Percentiles rank a stretch among this genome's conserved stretches.
phyloP scores from a whole-genome alignment of 1,140 invertebrate genomes.

The Oryctes rhinoceros region DNA sequence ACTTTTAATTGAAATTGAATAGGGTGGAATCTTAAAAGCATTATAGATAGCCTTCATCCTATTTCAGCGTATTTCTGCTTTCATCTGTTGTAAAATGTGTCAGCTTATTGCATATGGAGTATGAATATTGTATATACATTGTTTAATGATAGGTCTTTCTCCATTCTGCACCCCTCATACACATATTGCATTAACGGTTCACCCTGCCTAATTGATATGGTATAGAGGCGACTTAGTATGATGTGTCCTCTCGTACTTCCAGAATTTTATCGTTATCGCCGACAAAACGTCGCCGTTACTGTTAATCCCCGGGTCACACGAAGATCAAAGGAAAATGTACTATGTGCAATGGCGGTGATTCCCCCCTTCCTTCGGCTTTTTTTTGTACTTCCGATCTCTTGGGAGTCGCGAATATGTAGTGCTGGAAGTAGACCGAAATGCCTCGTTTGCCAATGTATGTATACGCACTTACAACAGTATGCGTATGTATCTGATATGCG shows the following conservation, averaged over 20 bases:
- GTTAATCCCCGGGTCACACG: slow-evolving; percentile 25
- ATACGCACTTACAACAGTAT: neutral
- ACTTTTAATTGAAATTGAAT: too few species aligned
- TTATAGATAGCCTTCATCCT: too few species aligned
- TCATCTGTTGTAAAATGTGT: neutral
- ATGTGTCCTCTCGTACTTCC: neutral
- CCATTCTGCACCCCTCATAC: neutral
- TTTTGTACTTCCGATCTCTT: slow-evolving; percentile 25
- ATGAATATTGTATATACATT: neutral
- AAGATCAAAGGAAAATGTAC: slow-evolving; percentile 31
- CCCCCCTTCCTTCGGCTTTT: neutral
- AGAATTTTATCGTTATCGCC: neutral
- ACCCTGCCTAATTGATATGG: neutral
- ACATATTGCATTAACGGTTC: neutral
- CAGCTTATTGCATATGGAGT: neutral
- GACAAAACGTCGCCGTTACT: neutral
- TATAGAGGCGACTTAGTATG: neutral
- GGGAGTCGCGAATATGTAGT: slow-evolving; percentile 5
- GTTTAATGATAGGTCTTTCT: neutral
- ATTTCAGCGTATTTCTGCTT: too few species aligned
- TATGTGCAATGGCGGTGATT: slow-evolving; percentile 4
- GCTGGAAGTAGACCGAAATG: neutral
- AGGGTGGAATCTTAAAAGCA: too few species aligned
- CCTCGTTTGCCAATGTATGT: slow-evolving; percentile 25
- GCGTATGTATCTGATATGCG: neutral